Base-by-base conservation (phyloP, 2,888 invertebrate genomes). In the Rhamnusium bicolor region DNA sequence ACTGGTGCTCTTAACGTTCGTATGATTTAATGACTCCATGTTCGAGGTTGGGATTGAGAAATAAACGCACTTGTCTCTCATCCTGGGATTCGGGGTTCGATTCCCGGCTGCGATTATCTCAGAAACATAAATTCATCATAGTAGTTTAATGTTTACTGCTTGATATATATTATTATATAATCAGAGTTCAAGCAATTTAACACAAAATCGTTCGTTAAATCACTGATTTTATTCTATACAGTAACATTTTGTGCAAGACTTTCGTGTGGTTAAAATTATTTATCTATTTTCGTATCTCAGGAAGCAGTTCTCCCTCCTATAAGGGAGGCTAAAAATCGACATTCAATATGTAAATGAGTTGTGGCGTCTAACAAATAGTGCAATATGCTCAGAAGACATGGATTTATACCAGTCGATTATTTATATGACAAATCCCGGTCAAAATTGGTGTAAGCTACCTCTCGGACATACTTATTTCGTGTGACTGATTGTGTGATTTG, bases 401-500 rank as follows among this genome's bases (percentile, higher is more conserved):
- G 71, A 71, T 73, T 32, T 65, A 65, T 65, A 14, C 65, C 32
- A 18, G 53, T n/a, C 65, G 47, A n/a, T 53, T 65, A 65, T 65
- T 65, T 53, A 54, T 53, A 65, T 65, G 65, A 65, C 65, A 65
- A 65, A 65, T 65, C 53, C 65, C 32, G 47, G 51, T 53, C 65
- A 53, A 65, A 65, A 69, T 61, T 53, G 69, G 40, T 14, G 53
- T 61, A 53, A 54, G 46, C 69, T 49, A 62, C 60, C 68, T 61
- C 69, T 69, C 51, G 61, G 69, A 60, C 68, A 40, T 60, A 68
- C 65, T 65, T 65, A 65, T 53, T 53, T 53, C 8, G 27, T 24
- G 61, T 60, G 61, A 71, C 65, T 71, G 58, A 71, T 71, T 71
- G 27, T 27, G 61, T 47, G 51, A 69, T 69, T 69, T 69, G 69